Evolutionary conservation across 2,888 invertebrate genomes (phyloP), one percentile per base, ranked within the genome.

Genomic region (Ennomos erosarius): DNA sequence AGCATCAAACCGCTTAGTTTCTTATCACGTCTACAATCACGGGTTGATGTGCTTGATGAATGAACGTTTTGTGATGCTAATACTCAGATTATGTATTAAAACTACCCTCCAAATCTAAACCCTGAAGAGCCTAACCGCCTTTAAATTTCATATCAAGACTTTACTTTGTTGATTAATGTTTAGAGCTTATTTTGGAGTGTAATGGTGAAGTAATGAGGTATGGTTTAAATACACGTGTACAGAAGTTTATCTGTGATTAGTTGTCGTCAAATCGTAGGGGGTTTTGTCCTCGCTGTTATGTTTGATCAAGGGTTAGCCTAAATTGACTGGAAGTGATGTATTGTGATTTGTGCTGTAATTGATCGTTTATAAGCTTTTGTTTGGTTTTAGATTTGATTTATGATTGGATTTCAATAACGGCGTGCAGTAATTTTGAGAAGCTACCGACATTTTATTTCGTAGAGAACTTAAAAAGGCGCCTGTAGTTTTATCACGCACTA

Each of bases 251-350:
- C 87, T 81, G 55, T 80, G 87, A 79, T 80, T 79, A 79, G 71
- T 69, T 64, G 66, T 68, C 67, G 63, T 64, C 67, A 64, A 66
- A 65, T 67, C 59, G 56, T 51, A 59, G 61, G 62, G 65, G 62
- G 64, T 70, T 75, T 76, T 71, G 72, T 70, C 64, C 45, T 67
- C 59, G 66, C 68, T 47, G 56, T 67, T 43, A 52, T 68, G 67
- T 73, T 63, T 71, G 69, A 65, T 72, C 69, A 76, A 81, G 82
- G 83, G 78, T 77, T 79, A 71, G 71, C 69, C 73, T 81, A 85
- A 89, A 88, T 88, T 86, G 87, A 75, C 79, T 81, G 84, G 78
- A 72, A 85, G 86, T 89, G 89, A 91, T 90, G 88, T 87, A 90
- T 89, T 78, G 69, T 73, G 57, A 51, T 68, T 54, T 44, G 39